These are phyloP conservation scores for Danaus chrysippus DNA, from an alignment of 2,888 invertebrate species.

Conservation along the genomic window DNA sequence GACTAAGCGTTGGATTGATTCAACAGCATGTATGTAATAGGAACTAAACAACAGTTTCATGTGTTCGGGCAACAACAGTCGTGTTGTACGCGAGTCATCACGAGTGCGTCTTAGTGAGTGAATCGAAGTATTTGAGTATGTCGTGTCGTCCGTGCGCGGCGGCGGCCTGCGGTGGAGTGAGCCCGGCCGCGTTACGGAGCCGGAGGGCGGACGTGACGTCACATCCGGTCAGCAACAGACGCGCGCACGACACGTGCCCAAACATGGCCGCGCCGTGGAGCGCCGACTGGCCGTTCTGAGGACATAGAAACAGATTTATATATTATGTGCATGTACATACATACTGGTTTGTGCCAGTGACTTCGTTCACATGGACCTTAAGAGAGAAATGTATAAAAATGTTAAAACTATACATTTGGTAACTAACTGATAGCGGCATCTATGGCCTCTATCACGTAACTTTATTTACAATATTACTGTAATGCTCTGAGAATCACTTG, in stretches of 20 bases:
- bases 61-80: neutral
- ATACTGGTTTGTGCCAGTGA: neutral
- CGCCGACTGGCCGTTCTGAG: conserved; percentile 93
- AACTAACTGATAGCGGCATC: no score
- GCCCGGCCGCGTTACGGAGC: conserved; percentile 83
- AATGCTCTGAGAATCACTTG: no score
- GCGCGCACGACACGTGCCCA: conserved; percentile 89
- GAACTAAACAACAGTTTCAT: neutral
- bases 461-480: no score
- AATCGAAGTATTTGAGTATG: conserved; percentile 50
- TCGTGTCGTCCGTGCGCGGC: conserved; percentile 73
- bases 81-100: neutral
- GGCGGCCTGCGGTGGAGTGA: conserved; percentile 82
- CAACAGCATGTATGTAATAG: neutral
- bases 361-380: neutral
- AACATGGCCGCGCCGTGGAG: conserved; percentile 95
- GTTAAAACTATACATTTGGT: no score
- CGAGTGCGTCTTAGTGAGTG: conserved; percentile 28
- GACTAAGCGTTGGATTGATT: no score
- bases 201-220: conserved; percentile 82
- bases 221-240: conserved; percentile 84
- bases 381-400: no score
- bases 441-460: no score
- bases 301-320: neutral
- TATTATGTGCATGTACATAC: neutral